Percentiles rank a stretch among this genome's conserved stretches.
These are phyloP conservation scores for Bubo blakistoni DNA, from an alignment of 2,113 vertebrate genomes.

Conservation along the genomic window DNA sequence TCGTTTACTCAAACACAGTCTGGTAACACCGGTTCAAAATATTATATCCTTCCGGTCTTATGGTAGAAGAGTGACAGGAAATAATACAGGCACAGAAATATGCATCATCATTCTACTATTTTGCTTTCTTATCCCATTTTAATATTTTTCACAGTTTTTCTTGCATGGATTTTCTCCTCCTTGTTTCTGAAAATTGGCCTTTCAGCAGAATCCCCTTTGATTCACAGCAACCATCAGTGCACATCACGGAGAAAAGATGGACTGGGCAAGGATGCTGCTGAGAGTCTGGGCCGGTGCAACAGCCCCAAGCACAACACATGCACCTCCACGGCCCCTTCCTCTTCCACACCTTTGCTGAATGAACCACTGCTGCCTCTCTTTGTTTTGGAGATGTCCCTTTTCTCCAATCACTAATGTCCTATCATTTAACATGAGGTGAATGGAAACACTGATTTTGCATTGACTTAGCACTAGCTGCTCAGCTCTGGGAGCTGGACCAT, in stretches of 20 bases:
- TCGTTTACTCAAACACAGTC: not conserved
- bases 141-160: not conserved
- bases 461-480: not conserved
- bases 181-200: not conserved
- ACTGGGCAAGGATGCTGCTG: not conserved
- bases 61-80: not conserved
- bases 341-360: not conserved
- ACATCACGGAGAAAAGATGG: not conserved
- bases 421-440: not conserved
- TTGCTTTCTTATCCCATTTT: not conserved
- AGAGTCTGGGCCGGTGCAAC: rapidly evolving
- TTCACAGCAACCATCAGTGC: not conserved
- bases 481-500: not conserved
- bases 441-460: not conserved
- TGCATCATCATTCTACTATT: not conserved
- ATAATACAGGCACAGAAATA: not conserved
- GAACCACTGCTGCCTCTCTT: not conserved
- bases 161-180: not conserved
- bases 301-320: rapidly evolving
- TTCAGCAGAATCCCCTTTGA: not conserved
- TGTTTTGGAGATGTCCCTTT: not conserved
- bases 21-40: not conserved
- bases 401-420: not conserved
- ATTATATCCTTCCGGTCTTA: not conserved
- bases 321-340: not conserved